Conservation (phyloP, 1,140 invertebrate species). For the Drosophila miranda region DNA sequence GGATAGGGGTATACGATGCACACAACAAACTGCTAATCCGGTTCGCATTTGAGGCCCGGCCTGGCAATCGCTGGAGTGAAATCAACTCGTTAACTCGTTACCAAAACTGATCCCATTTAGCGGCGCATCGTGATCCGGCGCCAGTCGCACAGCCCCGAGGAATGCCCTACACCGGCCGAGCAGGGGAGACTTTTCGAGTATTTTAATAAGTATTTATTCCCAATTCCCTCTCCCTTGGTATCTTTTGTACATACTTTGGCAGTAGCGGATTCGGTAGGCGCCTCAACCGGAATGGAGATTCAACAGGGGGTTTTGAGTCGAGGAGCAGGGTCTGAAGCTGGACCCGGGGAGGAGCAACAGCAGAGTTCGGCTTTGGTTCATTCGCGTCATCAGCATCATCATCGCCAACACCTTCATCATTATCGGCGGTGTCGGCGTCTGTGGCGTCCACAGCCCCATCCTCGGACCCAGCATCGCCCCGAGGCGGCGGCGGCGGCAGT, state of each 20-base stretch:
- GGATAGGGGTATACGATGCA: slow-evolving; percentile 9
- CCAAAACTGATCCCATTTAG: slow-evolving; percentile 81
- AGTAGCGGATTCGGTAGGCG: not conserved
- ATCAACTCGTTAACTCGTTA: slow-evolving; percentile 82
- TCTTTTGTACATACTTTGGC: too few relatives aligned
- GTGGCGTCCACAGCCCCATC: slow-evolving; percentile 13
- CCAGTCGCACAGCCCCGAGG: slow-evolving; percentile 37
- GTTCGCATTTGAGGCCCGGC: slow-evolving; percentile 53
- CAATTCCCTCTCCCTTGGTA: not conserved
- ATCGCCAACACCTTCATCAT: slow-evolving; percentile 79
- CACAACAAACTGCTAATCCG: slow-evolving; percentile 69
- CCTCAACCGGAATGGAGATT: not conserved
- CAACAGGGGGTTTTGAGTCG: not conserved
- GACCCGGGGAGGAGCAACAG: slow-evolving; percentile 10
- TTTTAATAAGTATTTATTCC: not conserved
- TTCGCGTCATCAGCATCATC: slow-evolving; percentile 76
- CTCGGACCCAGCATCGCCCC: slow-evolving; percentile 1
- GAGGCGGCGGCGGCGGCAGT: slow-evolving; percentile 22
- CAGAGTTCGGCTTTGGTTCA: slow-evolving; percentile 26
- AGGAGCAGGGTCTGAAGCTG: not conserved
- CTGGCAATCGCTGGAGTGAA: slow-evolving; percentile 80
- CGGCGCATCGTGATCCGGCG: slow-evolving; percentile 64
- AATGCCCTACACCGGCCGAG: slow-evolving; percentile 46
- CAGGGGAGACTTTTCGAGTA: too few relatives aligned
- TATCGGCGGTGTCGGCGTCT: slow-evolving; percentile 62